Base-by-base conservation (phyloP, 2,113 vertebrate genomes). In the Hippopotamus amphibius region DNA sequence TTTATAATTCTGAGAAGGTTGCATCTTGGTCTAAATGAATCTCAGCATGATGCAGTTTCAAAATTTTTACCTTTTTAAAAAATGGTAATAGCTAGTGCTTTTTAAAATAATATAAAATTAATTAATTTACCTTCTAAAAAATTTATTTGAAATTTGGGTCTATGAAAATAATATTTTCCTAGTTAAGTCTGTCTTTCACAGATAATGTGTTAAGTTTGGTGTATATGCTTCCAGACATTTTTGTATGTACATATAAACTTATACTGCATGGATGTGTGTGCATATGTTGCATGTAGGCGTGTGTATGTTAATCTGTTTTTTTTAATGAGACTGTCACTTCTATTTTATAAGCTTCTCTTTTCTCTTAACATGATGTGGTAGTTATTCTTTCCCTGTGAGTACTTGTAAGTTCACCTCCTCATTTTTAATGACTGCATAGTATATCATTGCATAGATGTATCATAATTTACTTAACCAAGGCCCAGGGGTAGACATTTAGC, bases 81-180 rank as follows among this genome's bases (percentile, higher is more conserved):
- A 77, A 30, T 71, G 19, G 3, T 76, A 61, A 71, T 76, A 84
- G 65, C 33, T 85, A 19, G 30, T 96, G 24, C 48, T 87, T 83
- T 86, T 22, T 2, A 92, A 81, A 84, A 43, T 57, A 61, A 69
- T 91, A 59, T 46, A 74, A 74, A 82, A 46, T 61, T 43, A 81
- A 24, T 84, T 50, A 22, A 80, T 57, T 79, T 22, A 41, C 24
- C 16, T 37, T 13, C 41, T 80, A 21, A 77, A 96, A 88, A 9
- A 5, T 83, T 74, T 82, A 41, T 68, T 81, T 94, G 63, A 96
- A 96, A 85, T 96, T 72, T 95, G 71, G 22, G 2, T 88, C 53
- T 76, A 77, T 88, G 59, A 84, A 43, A 48, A 28, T 92, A 90
- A 92, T 90, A 7, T 11, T 81, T 96, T 90, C 10, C 71, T 84